Conservation (phyloP, 92 coral and sea anemone species). For the Porites lobata region DNA sequence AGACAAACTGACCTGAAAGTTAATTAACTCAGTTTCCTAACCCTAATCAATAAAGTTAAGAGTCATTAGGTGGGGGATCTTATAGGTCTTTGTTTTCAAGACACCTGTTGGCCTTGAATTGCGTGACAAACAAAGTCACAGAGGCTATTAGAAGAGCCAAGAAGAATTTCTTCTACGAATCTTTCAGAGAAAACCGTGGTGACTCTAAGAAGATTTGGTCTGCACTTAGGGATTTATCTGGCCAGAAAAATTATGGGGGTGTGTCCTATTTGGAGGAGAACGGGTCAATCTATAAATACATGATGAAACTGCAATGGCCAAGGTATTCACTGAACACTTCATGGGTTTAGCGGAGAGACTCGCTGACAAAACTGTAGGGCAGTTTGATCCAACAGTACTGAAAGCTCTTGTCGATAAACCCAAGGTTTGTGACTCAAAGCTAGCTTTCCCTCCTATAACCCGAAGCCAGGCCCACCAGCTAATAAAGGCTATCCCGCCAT, state of each 20-base stretch:
- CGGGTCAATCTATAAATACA: too few relatives aligned
- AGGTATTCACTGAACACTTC: slow-evolving; percentile 3
- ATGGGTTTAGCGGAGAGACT: slow-evolving; percentile 44
- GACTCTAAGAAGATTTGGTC: slow-evolving; percentile 42
- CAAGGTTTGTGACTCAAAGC: slow-evolving; percentile 3
- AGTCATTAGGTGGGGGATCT: too few relatives aligned
- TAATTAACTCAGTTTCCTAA: too few relatives aligned
- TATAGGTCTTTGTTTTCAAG: background rate
- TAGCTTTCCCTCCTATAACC: slow-evolving; percentile 28
- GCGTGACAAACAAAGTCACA: too few relatives aligned
- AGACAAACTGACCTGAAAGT: too few relatives aligned
- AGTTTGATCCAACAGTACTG: slow-evolving; percentile 28
- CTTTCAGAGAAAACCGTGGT: slow-evolving; percentile 35
- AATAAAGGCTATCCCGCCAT: slow-evolving; percentile 32
- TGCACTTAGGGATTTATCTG: slow-evolving; percentile 17
- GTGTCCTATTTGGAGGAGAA: background rate
- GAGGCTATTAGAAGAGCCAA: slow-evolving; percentile 38
- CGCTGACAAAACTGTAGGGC: slow-evolving; percentile 10
- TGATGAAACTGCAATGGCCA: slow-evolving; percentile 8
- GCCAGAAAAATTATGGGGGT: background rate
- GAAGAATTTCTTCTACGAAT: slow-evolving; percentile 35
- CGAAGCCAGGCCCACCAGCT: background rate
- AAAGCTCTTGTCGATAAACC: slow-evolving; percentile 15
- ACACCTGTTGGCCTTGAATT: too few relatives aligned
- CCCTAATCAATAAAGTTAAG: too few relatives aligned